Evolutionary conservation across 2,113 vertebrate species (phyloP), one percentile per base, ranked within the genome.

Genomic region (Beaufortia kweichowensis): DNA sequence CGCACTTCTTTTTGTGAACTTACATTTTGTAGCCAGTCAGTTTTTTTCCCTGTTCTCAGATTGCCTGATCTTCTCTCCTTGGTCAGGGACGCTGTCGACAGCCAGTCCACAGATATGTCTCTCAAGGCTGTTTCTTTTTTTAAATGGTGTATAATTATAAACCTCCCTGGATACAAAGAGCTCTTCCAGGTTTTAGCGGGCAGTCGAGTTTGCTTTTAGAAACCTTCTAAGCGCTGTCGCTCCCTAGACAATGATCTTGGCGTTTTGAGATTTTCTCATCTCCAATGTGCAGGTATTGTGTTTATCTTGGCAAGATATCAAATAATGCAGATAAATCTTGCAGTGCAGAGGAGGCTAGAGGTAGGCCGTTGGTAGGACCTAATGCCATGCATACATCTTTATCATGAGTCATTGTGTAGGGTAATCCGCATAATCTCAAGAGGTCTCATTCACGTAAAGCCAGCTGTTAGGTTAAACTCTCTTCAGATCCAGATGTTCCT

Each of bases 131-230:
- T 78, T 89, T 88, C 88, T 77, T 87, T 90, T 90, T 87, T 90
- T 90, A 91, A 88, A 86, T 85, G 68, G 73, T 67, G 67, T 87
- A 87, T 86, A 91, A 87, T 89, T 85, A 86, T 79, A 89, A 82
- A 86, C 86, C 87, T 82, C 68, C 71, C 41, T 81, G 63, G 76
- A 75, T 76, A 76, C 79, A 85, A 80, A 89, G 65, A 71, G 64
- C 74, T 71, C 75, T 76, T 77, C 64, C 78, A 75, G 43, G 74
- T 77, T 75, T 70, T 24, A 67, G 62, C 63, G 39, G 62, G 60
- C 68, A 82, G 76, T 71, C 61, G 72, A 72, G 53, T 69, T 59
- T 80, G 35, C 74, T 71, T 72, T 73, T 69, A 72, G 67, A 73
- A 74, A 68, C 24, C 31, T 64, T 26, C 31, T 31, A 35, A 77